Percentiles rank a stretch among this genome's conserved stretches.
Evolutionary conservation across 2,888 invertebrate genomes (phyloP).

Genomic region (Heteromyza rotundicornis): DNA sequence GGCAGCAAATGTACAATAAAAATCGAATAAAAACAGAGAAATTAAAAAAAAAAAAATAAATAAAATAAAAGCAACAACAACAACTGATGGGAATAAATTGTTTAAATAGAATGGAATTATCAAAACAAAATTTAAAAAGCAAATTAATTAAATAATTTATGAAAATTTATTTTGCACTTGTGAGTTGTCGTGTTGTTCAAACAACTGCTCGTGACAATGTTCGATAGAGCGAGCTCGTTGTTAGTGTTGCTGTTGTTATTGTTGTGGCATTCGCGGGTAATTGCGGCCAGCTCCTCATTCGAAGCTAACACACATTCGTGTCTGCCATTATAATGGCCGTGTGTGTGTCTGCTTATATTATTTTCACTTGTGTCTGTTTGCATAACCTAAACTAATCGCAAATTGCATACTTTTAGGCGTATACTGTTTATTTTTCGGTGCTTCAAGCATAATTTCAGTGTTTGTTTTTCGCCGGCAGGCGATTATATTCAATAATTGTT

Average conservation of each 20-base stretch:
- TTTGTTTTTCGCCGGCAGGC: constrained; percentile 31
- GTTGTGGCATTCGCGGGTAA: no score
- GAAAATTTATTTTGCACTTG: neutral
- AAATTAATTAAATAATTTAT: neutral
- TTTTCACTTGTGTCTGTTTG: neutral
- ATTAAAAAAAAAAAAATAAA: neutral
- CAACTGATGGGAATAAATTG: no score
- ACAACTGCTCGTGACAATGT: no score
- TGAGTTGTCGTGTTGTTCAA: neutral
- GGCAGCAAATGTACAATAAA: no score
- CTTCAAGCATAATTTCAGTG: constrained; percentile 19
- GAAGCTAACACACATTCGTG: no score
- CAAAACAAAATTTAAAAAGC: no score
- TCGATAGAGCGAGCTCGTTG: no score
- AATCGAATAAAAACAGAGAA: neutral
- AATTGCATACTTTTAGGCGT: constrained; percentile 21
- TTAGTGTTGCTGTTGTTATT: no score
- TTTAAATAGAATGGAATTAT: constrained; percentile 3
- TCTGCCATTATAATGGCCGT: no score
- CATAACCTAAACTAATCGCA: neutral
- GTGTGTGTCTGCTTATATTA: neutral
- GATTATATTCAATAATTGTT: constrained; percentile 55
- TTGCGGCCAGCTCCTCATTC: no score
- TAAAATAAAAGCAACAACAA: no score
- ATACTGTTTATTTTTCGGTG: constrained; percentile 11